Evolutionary conservation across 2,797 vertebrate species (phyloP).

Genomic region (Botia kubotai): DNA sequence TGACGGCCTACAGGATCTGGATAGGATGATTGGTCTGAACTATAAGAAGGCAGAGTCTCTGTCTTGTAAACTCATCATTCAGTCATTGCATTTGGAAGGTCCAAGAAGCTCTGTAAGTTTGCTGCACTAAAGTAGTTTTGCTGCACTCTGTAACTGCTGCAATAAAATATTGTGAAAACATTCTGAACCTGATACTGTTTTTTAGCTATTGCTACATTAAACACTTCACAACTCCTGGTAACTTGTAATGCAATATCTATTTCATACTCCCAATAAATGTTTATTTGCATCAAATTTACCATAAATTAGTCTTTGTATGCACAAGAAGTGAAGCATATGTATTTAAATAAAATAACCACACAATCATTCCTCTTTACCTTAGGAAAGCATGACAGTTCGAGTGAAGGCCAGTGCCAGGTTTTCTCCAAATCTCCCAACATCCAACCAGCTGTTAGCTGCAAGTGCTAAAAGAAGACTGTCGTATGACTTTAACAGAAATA

Average conservation of each 20-base stretch:
- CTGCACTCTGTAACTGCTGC: not conserved
- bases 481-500: slow-evolving; percentile 76
- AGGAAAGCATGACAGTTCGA: slow-evolving; percentile 68
- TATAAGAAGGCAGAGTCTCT: slow-evolving; percentile 70
- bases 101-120: slow-evolving; percentile 67
- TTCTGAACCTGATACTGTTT: not conserved
- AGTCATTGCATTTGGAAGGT: slow-evolving; percentile 69
- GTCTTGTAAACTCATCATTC: slow-evolving; percentile 73
- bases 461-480: slow-evolving; percentile 76
- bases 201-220: not conserved
- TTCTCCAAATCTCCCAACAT: slow-evolving; percentile 71
- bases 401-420: slow-evolving; percentile 65
- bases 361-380: slow-evolving; percentile 21
- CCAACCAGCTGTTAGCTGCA: slow-evolving; percentile 71
- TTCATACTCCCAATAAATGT: not conserved
- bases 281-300: not conserved
- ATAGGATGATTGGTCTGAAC: slow-evolving; percentile 78
- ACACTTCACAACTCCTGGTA: not conserved
- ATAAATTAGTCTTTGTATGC: not conserved
- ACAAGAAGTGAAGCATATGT: not conserved
- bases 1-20: slow-evolving; percentile 78
- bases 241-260: not conserved
- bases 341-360: not conserved
- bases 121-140: not conserved
- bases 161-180: not conserved